Base-by-base conservation (phyloP, 2,888 invertebrate genomes). In the Yponomeuta malinellus region DNA sequence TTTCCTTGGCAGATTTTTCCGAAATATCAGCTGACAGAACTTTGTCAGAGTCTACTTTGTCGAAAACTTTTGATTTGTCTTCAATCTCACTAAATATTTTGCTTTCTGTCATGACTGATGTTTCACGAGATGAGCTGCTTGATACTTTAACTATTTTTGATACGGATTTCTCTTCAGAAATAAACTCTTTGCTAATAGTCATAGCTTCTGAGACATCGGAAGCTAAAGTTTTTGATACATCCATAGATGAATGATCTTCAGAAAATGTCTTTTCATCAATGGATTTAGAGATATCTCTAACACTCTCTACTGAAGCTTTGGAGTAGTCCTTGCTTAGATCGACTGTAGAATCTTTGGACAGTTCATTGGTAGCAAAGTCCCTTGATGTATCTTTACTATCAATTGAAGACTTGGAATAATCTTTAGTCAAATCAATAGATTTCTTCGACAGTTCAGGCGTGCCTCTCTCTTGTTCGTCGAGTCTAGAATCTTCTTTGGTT, bases 341-440 rank as follows among this genome's bases (percentile, higher is more conserved):
- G 52, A 88, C 86, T 1, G 92, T 92, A n/a, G 92, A 92, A 75
- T 92, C 92, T 81, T 92, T 92, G 3, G 92, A 92, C 64, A 92
- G 73, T 75, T 92, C 92, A 76, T 92, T 92, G 15, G 92, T 91
- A 15, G 92, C 90, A 80, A 92, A 91, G 78, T 92, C 92, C 79
- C 90, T 82, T 2, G 92, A 92, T 0, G 92, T 92, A 73, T 92
- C 92, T 81, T 92, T 92, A 75, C 92, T 92, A 73, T 92, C 92
- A 66, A 92, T 90, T 48, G 92, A 92, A 29, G 92, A 92, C 76
- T 92, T 92, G 1, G 92, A 92, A 73, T 90, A 92, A 76, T 92
- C 92, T 78, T 92, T 92, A 9, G 90, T 90, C 72, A 92, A 76
- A 73, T 91, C 92, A 48, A 91, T 78, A 0, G 92, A 92, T 75